A percentile compares a stretch with the other conserved stretches of the same genome.
These are phyloP conservation scores for Orchesellides sinensis DNA, from an alignment of 2,888 invertebrate genomes.

Conservation along the genomic window DNA sequence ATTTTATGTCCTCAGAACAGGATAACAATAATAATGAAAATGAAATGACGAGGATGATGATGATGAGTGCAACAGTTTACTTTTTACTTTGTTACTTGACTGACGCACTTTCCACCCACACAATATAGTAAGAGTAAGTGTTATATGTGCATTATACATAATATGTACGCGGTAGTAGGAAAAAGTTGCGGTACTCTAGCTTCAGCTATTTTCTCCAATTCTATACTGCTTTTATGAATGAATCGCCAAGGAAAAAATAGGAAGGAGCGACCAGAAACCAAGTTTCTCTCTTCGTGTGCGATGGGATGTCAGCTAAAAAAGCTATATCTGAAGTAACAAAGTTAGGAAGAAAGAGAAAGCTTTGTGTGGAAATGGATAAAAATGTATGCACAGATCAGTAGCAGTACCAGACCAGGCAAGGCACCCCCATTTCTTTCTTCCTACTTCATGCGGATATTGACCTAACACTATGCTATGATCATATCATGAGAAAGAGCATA, in stretches of 20 bases:
- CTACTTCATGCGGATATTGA: slow-evolving; percentile 57
- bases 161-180: slow-evolving; percentile 5
- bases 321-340: not conserved
- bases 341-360: not conserved
- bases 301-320: too few relatives aligned
- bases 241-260: slow-evolving; percentile 10
- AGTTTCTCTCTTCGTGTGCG: too few relatives aligned
- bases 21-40: not conserved
- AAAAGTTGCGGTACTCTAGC: not conserved
- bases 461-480: slow-evolving; percentile 26
- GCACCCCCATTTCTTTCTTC: slow-evolving; percentile 9
- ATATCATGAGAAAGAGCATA: too few relatives aligned
- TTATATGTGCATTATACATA: too few relatives aligned
- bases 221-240: slow-evolving; percentile 24
- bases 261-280: not conserved
- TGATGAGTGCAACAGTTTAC: slow-evolving; percentile 60
- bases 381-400: too few relatives aligned
- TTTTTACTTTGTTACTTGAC: slow-evolving; percentile 32
- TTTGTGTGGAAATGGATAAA: not conserved
- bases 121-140: slow-evolving; percentile 29
- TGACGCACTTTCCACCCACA: slow-evolving; percentile 72
- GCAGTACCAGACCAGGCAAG: not conserved
- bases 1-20: not conserved
- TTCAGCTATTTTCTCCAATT: not conserved
- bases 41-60: slow-evolving; percentile 1